Conservation (phyloP, 2,888 invertebrate genomes). For the Lithophane ornitopus region DNA sequence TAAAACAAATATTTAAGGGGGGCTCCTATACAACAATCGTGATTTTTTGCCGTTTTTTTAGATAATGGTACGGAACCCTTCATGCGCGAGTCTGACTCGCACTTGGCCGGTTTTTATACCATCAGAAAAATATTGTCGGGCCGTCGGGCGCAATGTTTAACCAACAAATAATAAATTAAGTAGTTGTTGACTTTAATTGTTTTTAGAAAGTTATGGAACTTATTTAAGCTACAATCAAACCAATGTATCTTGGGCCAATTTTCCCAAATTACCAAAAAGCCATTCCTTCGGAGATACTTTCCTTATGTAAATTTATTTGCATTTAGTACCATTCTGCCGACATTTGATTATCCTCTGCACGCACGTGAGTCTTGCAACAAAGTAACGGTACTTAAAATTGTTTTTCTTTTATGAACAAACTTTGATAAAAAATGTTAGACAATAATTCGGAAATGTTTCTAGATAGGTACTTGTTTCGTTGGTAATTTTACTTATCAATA, state of each 20-base stretch:
- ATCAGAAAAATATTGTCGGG: background rate
- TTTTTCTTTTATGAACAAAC: slow-evolving; percentile 27
- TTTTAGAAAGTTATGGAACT: slow-evolving; percentile 22
- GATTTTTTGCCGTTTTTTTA: too few relatives aligned
- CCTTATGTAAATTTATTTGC: slow-evolving; percentile 62
- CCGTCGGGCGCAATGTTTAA: background rate
- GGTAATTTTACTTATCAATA: slow-evolving; percentile 13
- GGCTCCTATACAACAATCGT: too few relatives aligned
- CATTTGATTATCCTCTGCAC: slow-evolving; percentile 67
- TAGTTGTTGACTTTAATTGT: background rate
- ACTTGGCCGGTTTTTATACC: too few relatives aligned
- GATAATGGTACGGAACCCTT: too few relatives aligned
- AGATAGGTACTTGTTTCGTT: slow-evolving; percentile 7
- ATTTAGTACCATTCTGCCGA: slow-evolving; percentile 44
- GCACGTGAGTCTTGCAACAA: slow-evolving; percentile 60
- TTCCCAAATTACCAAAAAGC: slow-evolving; percentile 51
- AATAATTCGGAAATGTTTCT: slow-evolving; percentile 35
- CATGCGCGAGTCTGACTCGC: too few relatives aligned
- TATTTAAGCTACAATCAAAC: slow-evolving; percentile 16
- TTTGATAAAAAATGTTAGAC: slow-evolving; percentile 23
- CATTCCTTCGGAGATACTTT: slow-evolving; percentile 36
- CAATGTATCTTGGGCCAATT: slow-evolving; percentile 46
- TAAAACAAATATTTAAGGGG: too few relatives aligned
- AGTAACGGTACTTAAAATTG: slow-evolving; percentile 17
- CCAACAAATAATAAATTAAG: background rate